Percentiles rank a stretch among this genome's conserved stretches.
Conservation (phyloP, 2,888 invertebrate genomes). For the Nomada ruficornis region DNA sequence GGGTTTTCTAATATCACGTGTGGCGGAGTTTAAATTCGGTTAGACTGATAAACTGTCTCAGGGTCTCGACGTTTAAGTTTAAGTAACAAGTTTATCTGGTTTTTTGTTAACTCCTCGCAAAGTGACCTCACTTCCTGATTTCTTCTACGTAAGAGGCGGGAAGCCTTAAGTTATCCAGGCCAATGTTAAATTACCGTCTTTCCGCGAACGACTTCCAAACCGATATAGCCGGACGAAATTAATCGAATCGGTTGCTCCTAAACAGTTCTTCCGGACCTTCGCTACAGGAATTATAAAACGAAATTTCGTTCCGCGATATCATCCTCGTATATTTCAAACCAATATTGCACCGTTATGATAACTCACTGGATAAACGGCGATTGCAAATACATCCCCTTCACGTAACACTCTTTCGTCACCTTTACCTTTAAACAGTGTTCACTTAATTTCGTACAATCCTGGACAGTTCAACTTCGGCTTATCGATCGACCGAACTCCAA, state of each 20-base stretch:
- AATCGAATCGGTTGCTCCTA: not conserved
- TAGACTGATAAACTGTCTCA: not conserved
- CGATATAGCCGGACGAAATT: not conserved
- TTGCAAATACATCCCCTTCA: not conserved
- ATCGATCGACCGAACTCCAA: not conserved
- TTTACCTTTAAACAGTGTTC: too few species aligned
- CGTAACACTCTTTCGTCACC: not conserved
- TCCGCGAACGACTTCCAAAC: not conserved
- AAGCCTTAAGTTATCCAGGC: not conserved
- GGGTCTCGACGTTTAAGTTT: too few species aligned
- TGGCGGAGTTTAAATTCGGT: not conserved
- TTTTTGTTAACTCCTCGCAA: too few species aligned
- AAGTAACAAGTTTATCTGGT: too few species aligned
- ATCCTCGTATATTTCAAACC: slow-evolving; percentile 7
- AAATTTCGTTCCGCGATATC: slow-evolving; percentile 13
- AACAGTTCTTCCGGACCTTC: not conserved
- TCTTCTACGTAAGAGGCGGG: not conserved
- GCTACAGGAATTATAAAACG: too few species aligned
- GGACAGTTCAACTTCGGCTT: too few species aligned
- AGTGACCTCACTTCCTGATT: too few species aligned
- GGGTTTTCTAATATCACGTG: too few species aligned
- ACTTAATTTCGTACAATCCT: too few species aligned
- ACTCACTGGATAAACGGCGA: slow-evolving; percentile 16
- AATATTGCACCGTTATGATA: slow-evolving; percentile 14
- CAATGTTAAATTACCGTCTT: not conserved